phyloP scores from a whole-genome alignment of 2,113 vertebrate species.

The Conger conger region DNA sequence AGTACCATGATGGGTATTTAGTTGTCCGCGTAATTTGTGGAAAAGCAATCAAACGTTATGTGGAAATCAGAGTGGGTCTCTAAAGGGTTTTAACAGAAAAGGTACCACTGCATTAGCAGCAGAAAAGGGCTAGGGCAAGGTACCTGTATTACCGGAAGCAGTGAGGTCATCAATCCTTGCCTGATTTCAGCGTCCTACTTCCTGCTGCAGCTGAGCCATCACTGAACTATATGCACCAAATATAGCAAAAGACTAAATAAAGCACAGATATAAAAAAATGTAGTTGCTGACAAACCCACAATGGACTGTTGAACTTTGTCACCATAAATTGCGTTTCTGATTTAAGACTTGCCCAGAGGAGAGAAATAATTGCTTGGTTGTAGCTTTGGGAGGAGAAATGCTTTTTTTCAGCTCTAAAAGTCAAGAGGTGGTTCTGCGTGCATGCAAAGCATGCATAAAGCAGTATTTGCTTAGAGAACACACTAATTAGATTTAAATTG shows the following conservation, averaged over 20 bases:
- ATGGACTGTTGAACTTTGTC: constrained; percentile 9
- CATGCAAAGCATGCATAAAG: background rate
- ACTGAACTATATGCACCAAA: background rate
- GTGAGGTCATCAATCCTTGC: background rate
- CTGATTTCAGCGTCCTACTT: background rate
- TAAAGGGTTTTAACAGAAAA: too few relatives aligned
- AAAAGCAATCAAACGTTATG: too few relatives aligned
- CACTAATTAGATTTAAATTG: background rate
- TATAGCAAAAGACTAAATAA: background rate
- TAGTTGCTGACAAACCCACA: constrained; percentile 3
- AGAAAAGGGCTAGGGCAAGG: background rate
- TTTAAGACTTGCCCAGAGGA: constrained; percentile 12
- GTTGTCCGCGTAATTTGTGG: too few relatives aligned
- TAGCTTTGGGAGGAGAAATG: background rate
- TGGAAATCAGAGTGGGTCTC: too few relatives aligned
- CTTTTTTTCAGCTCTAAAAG: background rate
- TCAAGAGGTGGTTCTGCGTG: background rate
- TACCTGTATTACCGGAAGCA: background rate
- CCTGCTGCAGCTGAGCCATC: background rate
- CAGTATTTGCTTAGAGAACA: background rate
- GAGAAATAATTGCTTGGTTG: constrained; percentile 11
- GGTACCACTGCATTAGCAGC: background rate
- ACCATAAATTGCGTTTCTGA: constrained; percentile 4
- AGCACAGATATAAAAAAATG: background rate
- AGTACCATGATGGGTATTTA: too few relatives aligned